Evolutionary conservation across 2,797 vertebrate genomes (phyloP).

Genomic region (Sebastiscus albofasciatus): DNA sequence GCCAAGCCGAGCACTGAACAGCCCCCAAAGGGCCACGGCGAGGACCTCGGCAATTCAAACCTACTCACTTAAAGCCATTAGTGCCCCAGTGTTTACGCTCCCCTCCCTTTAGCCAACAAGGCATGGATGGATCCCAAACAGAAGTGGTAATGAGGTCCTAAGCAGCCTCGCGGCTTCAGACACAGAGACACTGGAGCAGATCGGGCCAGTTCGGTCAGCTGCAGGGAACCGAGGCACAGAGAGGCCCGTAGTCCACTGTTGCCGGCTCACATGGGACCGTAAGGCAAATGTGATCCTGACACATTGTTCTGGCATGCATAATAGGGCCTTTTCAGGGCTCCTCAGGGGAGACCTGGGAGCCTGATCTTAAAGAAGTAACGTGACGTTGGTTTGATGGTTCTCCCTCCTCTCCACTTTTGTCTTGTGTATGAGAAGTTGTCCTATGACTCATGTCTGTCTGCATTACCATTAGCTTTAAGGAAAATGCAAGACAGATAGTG

Average conservation of each 20-base stretch:
- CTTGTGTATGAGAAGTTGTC: conserved; percentile 54
- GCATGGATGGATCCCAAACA: conserved; percentile 82
- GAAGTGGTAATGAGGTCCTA: conserved; percentile 79
- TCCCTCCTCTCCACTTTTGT: conserved; percentile 61
- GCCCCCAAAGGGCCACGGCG: conserved; percentile 62
- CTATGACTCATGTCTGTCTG: conserved; percentile 56
- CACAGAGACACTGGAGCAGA: conserved; percentile 64
- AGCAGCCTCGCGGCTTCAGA: conserved; percentile 66
- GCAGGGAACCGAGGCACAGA: conserved; percentile 65
- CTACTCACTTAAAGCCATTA: conserved; percentile 84
- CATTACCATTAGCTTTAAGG: conserved; percentile 20
- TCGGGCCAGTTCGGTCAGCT: conserved; percentile 51
- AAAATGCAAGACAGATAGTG: conserved; percentile 32
- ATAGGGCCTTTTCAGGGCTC: conserved; percentile 84
- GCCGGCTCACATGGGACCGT: conserved; percentile 77
- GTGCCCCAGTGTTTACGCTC: conserved; percentile 75
- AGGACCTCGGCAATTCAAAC: conserved; percentile 79
- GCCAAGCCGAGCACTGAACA: conserved; percentile 64
- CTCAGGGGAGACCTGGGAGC: conserved; percentile 85
- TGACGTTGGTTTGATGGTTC: conserved; percentile 61
- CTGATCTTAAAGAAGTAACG: conserved; percentile 84
- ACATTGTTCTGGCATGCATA: conserved; percentile 84
- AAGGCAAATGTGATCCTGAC: conserved; percentile 84
- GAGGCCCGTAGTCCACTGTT: conserved; percentile 68
- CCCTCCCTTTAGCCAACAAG: conserved; percentile 76